Evolutionary conservation across 2,113 vertebrate genomes (phyloP).

Genomic region (Sula dactylatra): DNA sequence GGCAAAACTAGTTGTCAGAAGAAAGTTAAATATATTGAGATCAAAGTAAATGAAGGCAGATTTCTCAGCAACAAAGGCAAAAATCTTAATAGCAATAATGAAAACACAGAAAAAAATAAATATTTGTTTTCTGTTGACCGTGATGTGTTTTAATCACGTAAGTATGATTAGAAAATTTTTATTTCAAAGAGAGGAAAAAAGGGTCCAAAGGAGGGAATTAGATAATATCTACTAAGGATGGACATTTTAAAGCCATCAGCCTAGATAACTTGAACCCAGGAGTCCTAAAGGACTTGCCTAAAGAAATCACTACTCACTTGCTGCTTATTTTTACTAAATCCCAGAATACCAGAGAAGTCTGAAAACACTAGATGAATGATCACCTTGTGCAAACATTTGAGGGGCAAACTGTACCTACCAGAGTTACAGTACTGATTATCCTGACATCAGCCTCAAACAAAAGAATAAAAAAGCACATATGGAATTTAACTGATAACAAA

Average conservation of each 20-base stretch:
- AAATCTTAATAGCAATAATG: background rate
- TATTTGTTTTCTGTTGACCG: background rate
- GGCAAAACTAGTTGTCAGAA: background rate
- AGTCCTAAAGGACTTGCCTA: background rate
- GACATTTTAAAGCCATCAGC: background rate
- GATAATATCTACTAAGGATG: background rate
- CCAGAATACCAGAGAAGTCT: background rate
- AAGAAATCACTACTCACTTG: background rate
- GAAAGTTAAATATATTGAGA: background rate
- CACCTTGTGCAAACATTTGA: background rate
- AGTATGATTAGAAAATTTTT: background rate
- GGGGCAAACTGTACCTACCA: constrained; percentile 4
- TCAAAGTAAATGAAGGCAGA: background rate
- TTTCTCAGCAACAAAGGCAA: background rate
- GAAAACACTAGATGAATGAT: constrained; percentile 2
- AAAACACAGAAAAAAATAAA: background rate
- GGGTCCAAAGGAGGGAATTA: background rate
- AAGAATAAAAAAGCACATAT: constrained; percentile 21
- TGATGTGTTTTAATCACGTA: background rate
- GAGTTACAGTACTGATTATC: background rate
- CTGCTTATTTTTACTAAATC: constrained; percentile 32
- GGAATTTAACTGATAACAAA: constrained; percentile 55
- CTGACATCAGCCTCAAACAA: constrained; percentile 35
- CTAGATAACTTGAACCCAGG: background rate
- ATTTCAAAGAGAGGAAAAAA: background rate